A percentile compares a stretch with the other conserved stretches of the same genome.
These are phyloP conservation scores for Pseudonaja textilis DNA, from an alignment of 2,113 vertebrate species.

Conservation along the genomic window DNA sequence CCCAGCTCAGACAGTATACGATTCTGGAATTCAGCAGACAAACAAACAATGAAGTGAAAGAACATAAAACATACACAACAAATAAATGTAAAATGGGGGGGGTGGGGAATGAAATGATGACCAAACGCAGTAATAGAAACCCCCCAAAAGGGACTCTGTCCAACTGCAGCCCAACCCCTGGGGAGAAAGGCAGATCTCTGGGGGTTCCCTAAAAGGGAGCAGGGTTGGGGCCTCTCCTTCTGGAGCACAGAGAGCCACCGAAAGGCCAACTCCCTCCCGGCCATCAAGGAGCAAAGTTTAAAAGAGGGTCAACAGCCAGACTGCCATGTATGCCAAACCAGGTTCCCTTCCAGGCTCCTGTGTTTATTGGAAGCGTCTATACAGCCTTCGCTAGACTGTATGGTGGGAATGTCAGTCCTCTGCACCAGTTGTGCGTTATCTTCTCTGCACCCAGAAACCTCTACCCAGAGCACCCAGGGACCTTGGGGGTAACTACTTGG, in stretches of 20 bases:
- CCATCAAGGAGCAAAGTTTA: neutral
- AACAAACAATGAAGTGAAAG: neutral
- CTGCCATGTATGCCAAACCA: neutral
- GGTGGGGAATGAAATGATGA: neutral
- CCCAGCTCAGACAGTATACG: neutral
- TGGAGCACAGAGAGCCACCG: neutral
- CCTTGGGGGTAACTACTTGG: neutral
- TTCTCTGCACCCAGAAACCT: neutral
- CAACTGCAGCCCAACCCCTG: neutral
- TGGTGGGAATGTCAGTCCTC: neutral
- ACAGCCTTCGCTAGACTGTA: neutral
- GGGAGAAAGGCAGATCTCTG: neutral
- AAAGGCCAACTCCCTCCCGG: no score
- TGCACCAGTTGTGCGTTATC: neutral
- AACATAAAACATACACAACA: neutral
- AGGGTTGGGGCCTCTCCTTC: neutral
- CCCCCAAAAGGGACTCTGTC: neutral
- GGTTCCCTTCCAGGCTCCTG: neutral
- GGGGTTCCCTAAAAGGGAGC: neutral
- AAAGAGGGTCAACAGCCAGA: neutral
- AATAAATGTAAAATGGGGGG: neutral
- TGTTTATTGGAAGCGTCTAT: neutral
- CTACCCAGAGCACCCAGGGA: neutral
- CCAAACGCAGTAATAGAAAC: neutral
- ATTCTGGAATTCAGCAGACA: neutral